phyloP scores from a whole-genome alignment of 2,113 vertebrate species.

The Zapus hudsonius region DNA sequence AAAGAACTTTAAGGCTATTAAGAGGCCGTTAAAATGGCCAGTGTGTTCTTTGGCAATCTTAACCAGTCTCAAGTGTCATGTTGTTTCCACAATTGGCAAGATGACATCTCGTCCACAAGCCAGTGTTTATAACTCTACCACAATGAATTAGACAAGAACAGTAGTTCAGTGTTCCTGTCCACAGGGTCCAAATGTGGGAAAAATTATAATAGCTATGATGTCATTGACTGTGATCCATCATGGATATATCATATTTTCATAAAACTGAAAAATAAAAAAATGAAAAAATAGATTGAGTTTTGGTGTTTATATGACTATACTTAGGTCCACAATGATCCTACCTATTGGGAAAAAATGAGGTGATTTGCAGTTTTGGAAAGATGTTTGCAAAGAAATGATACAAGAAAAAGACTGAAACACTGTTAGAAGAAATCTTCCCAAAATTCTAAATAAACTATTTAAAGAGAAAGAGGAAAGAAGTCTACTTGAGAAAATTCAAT shows the following conservation, averaged over 20 bases:
- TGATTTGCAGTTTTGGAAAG: neutral
- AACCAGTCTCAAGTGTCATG: neutral
- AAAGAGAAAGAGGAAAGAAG: neutral
- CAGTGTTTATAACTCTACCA: neutral
- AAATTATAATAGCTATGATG: neutral
- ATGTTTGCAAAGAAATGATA: neutral
- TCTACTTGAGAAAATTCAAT: neutral
- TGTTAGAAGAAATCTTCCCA: neutral
- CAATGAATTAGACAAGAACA: neutral
- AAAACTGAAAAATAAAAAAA: neutral
- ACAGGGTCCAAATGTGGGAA: neutral
- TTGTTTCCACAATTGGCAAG: neutral
- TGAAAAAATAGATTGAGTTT: neutral
- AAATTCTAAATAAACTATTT: slow-evolving; percentile 4
- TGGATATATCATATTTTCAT: neutral
- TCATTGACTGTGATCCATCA: neutral
- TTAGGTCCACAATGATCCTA: neutral
- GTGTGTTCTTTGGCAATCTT: neutral
- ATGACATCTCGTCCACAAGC: neutral
- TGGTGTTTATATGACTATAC: neutral
- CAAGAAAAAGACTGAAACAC: neutral
- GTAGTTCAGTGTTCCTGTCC: neutral
- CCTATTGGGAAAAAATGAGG: neutral
- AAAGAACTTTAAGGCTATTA: slow-evolving; percentile 13
- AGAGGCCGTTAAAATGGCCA: slow-evolving; percentile 18